Conservation (phyloP, 2,113 vertebrate genomes). For the Alosa alosa region DNA sequence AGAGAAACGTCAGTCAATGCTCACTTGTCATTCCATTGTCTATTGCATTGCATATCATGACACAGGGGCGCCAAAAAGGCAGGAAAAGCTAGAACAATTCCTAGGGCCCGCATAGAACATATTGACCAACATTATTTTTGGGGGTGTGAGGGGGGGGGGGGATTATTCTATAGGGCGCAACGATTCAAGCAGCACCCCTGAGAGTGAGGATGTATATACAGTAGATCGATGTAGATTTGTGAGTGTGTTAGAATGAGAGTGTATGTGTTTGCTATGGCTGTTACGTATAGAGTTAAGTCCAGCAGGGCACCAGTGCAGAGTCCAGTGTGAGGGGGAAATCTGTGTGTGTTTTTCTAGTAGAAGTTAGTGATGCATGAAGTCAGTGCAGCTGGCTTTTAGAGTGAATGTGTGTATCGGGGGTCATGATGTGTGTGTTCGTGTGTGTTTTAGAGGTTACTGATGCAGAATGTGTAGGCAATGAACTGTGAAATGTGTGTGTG, state of each 20-base stretch:
- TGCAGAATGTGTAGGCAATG: slow-evolving; percentile 45
- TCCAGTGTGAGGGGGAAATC: neutral
- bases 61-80: too few relatives aligned
- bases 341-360: neutral
- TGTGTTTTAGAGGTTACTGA: slow-evolving; percentile 51
- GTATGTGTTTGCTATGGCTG: neutral
- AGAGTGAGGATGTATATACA: neutral
- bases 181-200: neutral
- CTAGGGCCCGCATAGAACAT: too few relatives aligned
- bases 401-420: neutral
- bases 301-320: neutral
- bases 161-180: too few relatives aligned
- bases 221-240: neutral
- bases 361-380: slow-evolving; percentile 7
- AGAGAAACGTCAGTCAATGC: slow-evolving; percentile 67
- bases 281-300: neutral
- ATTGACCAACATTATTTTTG: neutral
- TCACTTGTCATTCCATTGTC: neutral
- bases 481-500: slow-evolving; percentile 68
- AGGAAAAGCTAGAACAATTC: too few relatives aligned
- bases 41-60: neutral
- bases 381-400: slow-evolving; percentile 13
- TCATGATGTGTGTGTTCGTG: slow-evolving; percentile 2
- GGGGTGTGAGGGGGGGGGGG: neutral
- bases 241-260: neutral